Evolutionary conservation across 1,140 invertebrate genomes (phyloP), one percentile per base, ranked within the genome.

Genomic region (Aphaenogaster floridana): DNA sequence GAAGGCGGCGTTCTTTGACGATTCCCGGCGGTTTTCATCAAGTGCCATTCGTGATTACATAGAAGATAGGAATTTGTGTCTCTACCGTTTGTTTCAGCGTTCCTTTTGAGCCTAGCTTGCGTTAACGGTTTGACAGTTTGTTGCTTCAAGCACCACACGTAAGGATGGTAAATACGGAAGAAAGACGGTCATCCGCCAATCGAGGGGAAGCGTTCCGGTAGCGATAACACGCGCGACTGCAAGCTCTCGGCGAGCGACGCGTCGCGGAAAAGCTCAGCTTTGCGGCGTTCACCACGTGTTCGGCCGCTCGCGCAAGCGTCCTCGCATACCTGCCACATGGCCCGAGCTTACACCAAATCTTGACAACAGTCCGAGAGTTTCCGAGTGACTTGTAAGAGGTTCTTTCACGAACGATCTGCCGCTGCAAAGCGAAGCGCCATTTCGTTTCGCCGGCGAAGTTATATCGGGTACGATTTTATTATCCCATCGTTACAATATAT

Each of bases 221-320:
- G 90, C 84, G 89, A 88, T 92, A 89, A 72, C 91, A 89, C 89
- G 83, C 84, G 71, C 92, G 88, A 94, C 93, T 94, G 92, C 86
- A 91, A 93, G 89, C 88, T 93, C 78, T 45, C 45, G 57, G 63
- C 66, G 61, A 79, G 59, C 57, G 66, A 74, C 57, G 42, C 66
- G 17, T 77, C 83, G 79, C 85, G 61, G 81, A 86, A 92, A 92
- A 90, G 88, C 89, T 92, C 77, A 64, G 15, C 64, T 88, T 88
- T 36, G 28, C 63, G 13, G 54, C 87, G 88, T 90, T 91, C 78
- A 81, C 89, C 93, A 94, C 93, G 93, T 94, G 93, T 91, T 92
- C 63, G 68, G 1, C 11, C n/a, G 34, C 72, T 54, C 72, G 93
- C 93, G 92, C 93, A 93, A 79, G 92, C 93, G 93, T 92, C 71